Evolutionary conservation across 2,113 vertebrate genomes (phyloP), one percentile per base, ranked within the genome.

Genomic region (Riparia riparia): DNA sequence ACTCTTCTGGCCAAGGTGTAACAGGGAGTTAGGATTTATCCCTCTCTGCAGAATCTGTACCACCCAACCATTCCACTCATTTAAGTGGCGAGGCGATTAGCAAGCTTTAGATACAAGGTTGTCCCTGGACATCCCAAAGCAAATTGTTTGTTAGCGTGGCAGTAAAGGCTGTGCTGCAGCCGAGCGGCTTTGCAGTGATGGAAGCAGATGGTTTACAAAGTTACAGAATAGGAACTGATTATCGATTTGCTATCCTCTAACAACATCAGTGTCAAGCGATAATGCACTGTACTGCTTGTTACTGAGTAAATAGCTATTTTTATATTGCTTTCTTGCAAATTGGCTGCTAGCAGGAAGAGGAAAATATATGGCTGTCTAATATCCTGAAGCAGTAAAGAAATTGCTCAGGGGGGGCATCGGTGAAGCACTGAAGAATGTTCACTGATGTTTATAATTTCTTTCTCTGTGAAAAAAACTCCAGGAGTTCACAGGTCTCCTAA

Each of bases 281-380:
- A 98, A 98, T 95, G 93, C 96, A 97, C 97, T 96, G 51, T 95
- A 94, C 95, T 97, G 95, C 97, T 97, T 97, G 93, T 95, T 97
- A 91, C 89, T 95, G 94, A 97, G 96, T 92, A 98, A 98, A 97
- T 94, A 96, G 91, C 97, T 84, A 94, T 97, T 98, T 98, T 97
- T 98, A 93, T 97, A 97, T 98, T 96, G 79, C 93, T 96, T 97
- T 97, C 96, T 97, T 97, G 74, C 91, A 98, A 98, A 98, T 97
- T 98, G 97, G 93, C 93, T 96, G 19, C 95, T 97, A 80, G 89
- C 71, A 88, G 93, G 42, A 54, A 95, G 92, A 93, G 88, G 82
- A 86, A 97, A 98, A 97, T 97, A 96, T 87, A 94, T 71, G 94
- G 50, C 90, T 92, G 73, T 91, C 93, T 96, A 57, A 58, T 95